Conservation (phyloP, 1,140 invertebrate species). For the Drosophila kurseongensis region DNA sequence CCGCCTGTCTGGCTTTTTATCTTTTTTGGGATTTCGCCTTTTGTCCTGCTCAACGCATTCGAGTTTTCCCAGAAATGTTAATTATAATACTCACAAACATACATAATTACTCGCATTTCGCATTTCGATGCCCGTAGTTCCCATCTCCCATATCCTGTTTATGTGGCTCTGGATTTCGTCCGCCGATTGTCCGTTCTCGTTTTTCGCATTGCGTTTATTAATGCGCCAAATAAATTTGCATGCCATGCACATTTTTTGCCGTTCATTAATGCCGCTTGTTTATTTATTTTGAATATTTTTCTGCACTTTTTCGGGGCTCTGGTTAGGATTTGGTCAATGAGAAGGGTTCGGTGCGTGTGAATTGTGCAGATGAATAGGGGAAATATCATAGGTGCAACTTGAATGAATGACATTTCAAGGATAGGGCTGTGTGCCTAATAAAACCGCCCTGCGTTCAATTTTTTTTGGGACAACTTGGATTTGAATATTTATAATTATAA, state of each 20-base stretch:
- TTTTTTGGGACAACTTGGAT: no score
- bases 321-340: slow-evolving; percentile 9
- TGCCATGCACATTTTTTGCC: slow-evolving; percentile 63
- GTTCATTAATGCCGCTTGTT: slow-evolving; percentile 57
- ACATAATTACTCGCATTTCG: slow-evolving; percentile 80
- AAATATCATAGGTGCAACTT: background rate
- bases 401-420: slow-evolving; percentile 18
- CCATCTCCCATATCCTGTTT: slow-evolving; percentile 76
- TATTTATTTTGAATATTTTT: slow-evolving; percentile 49
- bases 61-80: slow-evolving; percentile 82
- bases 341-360: slow-evolving; percentile 29
- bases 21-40: slow-evolving; percentile 61
- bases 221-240: slow-evolving; percentile 80
- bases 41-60: slow-evolving; percentile 81
- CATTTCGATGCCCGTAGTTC: slow-evolving; percentile 33
- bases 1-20: slow-evolving; percentile 27
- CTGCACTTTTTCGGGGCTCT: slow-evolving; percentile 12
- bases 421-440: background rate
- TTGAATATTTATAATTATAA: no score
- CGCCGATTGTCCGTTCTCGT: slow-evolving; percentile 35
- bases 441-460: no score
- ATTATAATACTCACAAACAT: slow-evolving; percentile 79
- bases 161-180: slow-evolving; percentile 41
- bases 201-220: slow-evolving; percentile 57
- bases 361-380: slow-evolving; percentile 15